Evolutionary conservation across 2,797 vertebrate genomes (phyloP).

Genomic region (Darevskia nairensis): DNA sequence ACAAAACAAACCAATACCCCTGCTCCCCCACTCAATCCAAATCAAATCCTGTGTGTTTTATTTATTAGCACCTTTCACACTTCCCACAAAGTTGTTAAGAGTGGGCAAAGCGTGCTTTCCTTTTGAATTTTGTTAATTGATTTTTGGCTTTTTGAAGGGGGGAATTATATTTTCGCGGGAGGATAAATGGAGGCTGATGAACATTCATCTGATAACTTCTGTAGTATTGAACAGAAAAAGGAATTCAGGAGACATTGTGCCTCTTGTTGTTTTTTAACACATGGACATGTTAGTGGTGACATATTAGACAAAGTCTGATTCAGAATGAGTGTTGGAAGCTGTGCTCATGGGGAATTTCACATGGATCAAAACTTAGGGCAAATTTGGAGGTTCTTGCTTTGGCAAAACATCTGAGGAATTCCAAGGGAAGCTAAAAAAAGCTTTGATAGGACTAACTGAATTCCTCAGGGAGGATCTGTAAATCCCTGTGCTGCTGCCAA

Average conservation of each 20-base stretch:
- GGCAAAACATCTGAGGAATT: constrained; percentile 4
- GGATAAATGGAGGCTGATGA: background rate
- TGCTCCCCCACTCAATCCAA: background rate
- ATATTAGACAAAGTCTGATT: background rate
- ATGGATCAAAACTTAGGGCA: background rate
- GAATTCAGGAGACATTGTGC: background rate
- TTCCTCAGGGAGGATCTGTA: background rate
- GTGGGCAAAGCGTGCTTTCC: background rate
- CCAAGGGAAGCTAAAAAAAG: background rate
- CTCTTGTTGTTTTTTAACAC: background rate
- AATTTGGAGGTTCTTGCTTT: background rate
- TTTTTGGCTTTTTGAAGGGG: background rate
- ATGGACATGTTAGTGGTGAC: background rate
- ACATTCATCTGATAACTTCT: background rate
- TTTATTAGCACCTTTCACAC: background rate
- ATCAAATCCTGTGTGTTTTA: background rate
- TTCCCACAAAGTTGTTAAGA: background rate
- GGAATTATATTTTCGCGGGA: background rate
- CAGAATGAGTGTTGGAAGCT: background rate
- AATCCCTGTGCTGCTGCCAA: background rate
- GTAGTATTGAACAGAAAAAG: background rate
- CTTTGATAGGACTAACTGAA: background rate
- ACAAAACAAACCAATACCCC: too few relatives aligned
- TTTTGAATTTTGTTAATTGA: constrained; percentile 22
- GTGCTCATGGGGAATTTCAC: background rate